Conservation (phyloP, 2,888 invertebrate genomes). For the Lepas anatifera region DNA sequence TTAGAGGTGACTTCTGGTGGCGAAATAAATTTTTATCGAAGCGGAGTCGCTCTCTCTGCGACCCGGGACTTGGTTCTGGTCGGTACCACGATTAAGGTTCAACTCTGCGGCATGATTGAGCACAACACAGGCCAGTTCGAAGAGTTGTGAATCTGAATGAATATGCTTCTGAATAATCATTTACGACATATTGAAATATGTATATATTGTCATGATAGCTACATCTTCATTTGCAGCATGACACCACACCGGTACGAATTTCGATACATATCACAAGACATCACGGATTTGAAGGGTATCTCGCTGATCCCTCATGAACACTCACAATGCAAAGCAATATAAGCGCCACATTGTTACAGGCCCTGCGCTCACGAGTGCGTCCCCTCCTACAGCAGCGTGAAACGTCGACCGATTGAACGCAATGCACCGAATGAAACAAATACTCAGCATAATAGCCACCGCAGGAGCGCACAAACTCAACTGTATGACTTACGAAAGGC, state of each 20-base stretch:
- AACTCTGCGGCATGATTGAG: background rate
- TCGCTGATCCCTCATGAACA: no score
- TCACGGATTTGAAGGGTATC: background rate
- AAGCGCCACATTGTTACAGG: no score
- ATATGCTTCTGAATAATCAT: background rate
- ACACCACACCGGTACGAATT: background rate
- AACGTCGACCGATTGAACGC: no score
- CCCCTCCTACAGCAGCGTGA: no score
- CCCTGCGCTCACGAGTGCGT: no score
- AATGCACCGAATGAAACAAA: no score
- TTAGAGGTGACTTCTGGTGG: background rate
- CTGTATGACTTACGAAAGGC: no score
- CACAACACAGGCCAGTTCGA: background rate
- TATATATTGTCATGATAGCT: background rate
- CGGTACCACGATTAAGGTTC: no score
- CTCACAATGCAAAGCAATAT: no score
- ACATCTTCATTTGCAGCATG: background rate
- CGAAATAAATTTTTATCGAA: slow-evolving; percentile 2
- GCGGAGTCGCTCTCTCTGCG: background rate
- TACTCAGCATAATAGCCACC: no score
- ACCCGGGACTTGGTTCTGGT: no score
- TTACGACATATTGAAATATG: background rate
- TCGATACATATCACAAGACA: background rate
- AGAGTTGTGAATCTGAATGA: background rate
- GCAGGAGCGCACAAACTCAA: no score